A percentile compares a stretch with the other conserved stretches of the same genome.
Conservation (phyloP, 2,797 vertebrate genomes). For the Lophius americanus region DNA sequence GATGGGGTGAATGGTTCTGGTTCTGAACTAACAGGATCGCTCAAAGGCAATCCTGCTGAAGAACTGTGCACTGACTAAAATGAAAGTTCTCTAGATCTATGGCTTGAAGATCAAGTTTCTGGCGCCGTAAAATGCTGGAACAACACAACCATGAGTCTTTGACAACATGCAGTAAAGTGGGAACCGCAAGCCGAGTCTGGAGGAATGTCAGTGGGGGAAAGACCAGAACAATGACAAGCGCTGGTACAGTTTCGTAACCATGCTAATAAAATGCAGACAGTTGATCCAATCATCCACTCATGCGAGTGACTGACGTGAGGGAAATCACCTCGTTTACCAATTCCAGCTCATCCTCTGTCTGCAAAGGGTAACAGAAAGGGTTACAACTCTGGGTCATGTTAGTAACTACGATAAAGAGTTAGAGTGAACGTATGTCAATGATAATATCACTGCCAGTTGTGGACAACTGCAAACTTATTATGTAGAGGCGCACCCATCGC, state of each 20-base stretch:
- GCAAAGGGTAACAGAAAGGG: slow-evolving; percentile 79
- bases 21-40: slow-evolving; percentile 25
- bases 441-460: slow-evolving; percentile 9
- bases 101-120: slow-evolving; percentile 22
- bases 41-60: slow-evolving; percentile 16
- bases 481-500: too few relatives aligned
- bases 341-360: slow-evolving; percentile 95
- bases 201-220: slow-evolving; percentile 64
- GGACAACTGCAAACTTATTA: too few relatives aligned
- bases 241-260: slow-evolving; percentile 50
- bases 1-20: slow-evolving; percentile 47
- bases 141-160: slow-evolving; percentile 63
- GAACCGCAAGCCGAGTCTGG: slow-evolving; percentile 57
- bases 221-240: slow-evolving; percentile 58
- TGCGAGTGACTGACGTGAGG: slow-evolving; percentile 69
- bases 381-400: slow-evolving; percentile 60
- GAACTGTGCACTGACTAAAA: slow-evolving; percentile 1
- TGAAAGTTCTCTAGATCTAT: slow-evolving; percentile 1
- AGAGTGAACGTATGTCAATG: background rate
- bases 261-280: slow-evolving; percentile 66
- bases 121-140: slow-evolving; percentile 39
- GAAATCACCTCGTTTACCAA: slow-evolving; percentile 89
- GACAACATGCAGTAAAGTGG: slow-evolving; percentile 73
- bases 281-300: slow-evolving; percentile 61
- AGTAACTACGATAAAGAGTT: slow-evolving; percentile 10